Evolutionary conservation across 2,888 invertebrate species (phyloP).

Genomic region (Phyto melanocephala): DNA sequence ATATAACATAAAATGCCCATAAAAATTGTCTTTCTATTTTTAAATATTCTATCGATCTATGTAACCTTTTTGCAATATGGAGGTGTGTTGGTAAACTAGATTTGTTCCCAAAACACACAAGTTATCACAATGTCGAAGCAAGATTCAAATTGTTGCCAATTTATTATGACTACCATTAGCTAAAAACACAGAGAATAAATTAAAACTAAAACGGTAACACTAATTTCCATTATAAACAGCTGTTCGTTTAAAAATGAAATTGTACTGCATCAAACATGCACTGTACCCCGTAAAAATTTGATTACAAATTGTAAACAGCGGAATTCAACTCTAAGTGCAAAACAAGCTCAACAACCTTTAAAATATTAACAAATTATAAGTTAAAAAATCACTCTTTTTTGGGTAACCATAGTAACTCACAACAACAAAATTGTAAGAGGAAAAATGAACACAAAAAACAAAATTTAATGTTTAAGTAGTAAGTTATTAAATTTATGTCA

Average conservation of each 20-base stretch:
- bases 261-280: neutral
- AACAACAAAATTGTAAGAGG: neutral
- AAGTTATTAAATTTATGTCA: slow-evolving; percentile 51
- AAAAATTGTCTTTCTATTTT: too few species aligned
- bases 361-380: slow-evolving; percentile 34
- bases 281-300: neutral
- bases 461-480: slow-evolving; percentile 8
- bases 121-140: too few species aligned
- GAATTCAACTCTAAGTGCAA: neutral
- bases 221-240: too few species aligned
- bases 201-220: too few species aligned
- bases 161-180: too few species aligned
- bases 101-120: too few species aligned
- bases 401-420: slow-evolving; percentile 25
- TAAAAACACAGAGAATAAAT: too few species aligned
- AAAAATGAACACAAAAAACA: slow-evolving; percentile 17
- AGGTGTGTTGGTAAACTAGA: too few species aligned
- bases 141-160: too few species aligned
- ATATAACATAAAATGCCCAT: too few species aligned
- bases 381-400: neutral
- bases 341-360: neutral
- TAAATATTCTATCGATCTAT: too few species aligned
- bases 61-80: too few species aligned
- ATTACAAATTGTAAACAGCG: neutral
- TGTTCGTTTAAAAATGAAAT: neutral